Evolutionary conservation across 2,888 invertebrate species (phyloP).

Genomic region (Cephus pygmeus): DNA sequence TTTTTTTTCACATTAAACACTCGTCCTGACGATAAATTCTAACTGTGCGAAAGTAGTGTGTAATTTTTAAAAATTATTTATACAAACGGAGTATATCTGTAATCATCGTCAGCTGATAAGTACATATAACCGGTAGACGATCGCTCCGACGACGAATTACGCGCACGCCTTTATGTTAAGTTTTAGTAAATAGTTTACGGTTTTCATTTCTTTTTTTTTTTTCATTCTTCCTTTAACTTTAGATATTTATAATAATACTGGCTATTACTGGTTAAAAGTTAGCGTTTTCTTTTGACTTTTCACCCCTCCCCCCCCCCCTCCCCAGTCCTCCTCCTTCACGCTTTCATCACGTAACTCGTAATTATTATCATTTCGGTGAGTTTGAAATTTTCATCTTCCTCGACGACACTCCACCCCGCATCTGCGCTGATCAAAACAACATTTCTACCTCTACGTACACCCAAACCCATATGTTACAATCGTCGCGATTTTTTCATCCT

Average conservation of each 20-base stretch:
- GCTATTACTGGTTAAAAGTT: slow-evolving; percentile 51
- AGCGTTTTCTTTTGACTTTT: slow-evolving; percentile 32
- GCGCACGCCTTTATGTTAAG: neutral
- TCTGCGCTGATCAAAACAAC: neutral
- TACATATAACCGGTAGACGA: neutral
- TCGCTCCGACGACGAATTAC: neutral
- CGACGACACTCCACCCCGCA: neutral
- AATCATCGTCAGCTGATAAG: neutral
- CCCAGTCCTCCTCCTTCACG: neutral
- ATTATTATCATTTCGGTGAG: slow-evolving; percentile 56
- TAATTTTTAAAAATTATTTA: neutral
- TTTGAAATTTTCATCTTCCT: slow-evolving; percentile 24
- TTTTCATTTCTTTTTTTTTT: neutral
- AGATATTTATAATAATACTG: slow-evolving; percentile 54
- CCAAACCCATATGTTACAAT: neutral
- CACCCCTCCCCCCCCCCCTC: slow-evolving; percentile 10
- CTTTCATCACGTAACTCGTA: slow-evolving; percentile 43
- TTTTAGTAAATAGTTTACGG: slow-evolving; percentile 3
- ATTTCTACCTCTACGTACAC: neutral
- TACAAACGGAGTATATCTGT: neutral
- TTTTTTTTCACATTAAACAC: slow-evolving; percentile 10
- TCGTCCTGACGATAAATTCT: slow-evolving; percentile 25
- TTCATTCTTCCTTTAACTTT: neutral
- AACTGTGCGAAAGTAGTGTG: slow-evolving; percentile 44
- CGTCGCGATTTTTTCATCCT: slow-evolving; percentile 13